phyloP scores from a whole-genome alignment of 2,888 invertebrate genomes.

The Craniophora ligustri region DNA sequence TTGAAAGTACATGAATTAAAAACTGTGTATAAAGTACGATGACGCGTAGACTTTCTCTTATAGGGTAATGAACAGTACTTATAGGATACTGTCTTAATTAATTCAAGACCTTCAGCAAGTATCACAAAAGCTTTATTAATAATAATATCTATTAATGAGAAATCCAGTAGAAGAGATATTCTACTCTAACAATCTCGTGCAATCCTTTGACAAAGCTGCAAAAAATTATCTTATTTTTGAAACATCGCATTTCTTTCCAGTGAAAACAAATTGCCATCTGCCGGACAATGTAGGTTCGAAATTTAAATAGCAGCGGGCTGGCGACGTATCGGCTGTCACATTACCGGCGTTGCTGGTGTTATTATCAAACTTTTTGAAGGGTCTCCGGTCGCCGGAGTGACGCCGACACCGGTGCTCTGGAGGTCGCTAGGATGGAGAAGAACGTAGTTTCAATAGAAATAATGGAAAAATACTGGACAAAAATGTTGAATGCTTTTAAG shows the following conservation, averaged over 20 bases:
- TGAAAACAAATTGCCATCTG: constrained; percentile 46
- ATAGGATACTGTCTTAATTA: no score
- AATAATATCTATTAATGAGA: neutral
- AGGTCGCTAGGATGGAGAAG: constrained; percentile 61
- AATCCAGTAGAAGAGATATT: no score
- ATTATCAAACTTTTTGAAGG: constrained; percentile 88
- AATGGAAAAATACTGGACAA: neutral
- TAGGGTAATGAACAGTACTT: no score
- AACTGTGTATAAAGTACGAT: no score
- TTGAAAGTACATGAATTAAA: no score
- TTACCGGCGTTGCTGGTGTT: constrained; percentile 80
- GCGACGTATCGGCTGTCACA: constrained; percentile 89
- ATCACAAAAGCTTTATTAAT: no score
- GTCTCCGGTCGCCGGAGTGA: constrained; percentile 82
- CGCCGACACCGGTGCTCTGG: constrained; percentile 68
- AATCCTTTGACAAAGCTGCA: neutral
- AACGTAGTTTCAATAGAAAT: constrained; percentile 45
- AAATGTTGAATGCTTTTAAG: neutral
- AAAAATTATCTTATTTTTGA: constrained; percentile 3
- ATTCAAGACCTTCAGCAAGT: no score
- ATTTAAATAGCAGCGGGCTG: constrained; percentile 77
- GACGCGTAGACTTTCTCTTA: no score
- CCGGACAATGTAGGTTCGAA: constrained; percentile 67
- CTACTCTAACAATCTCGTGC: neutral
- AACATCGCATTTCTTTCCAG: constrained; percentile 32